Percentiles rank a stretch among this genome's conserved stretches.
Conservation (phyloP, 2,888 invertebrate species). For the Chouioia cunea region DNA sequence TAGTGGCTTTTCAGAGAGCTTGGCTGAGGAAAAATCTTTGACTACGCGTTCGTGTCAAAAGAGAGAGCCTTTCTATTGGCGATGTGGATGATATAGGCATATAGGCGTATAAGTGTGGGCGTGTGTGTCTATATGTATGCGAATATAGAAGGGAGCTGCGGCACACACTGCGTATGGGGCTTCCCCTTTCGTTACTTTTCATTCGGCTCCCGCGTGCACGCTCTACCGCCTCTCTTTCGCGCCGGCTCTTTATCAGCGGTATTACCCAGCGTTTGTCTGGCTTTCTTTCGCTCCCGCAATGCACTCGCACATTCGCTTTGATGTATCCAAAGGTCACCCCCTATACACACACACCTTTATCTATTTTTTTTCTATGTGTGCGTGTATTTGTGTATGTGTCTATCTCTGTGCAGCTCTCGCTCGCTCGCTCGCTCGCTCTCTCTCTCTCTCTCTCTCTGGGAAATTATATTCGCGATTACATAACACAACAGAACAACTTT, state of each 20-base stretch:
- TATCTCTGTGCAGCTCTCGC: too few species aligned
- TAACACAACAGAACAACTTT: too few species aligned
- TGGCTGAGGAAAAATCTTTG: constrained; percentile 22
- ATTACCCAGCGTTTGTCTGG: constrained; percentile 29
- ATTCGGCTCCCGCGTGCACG: constrained; percentile 9
- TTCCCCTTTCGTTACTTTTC: constrained; percentile 27
- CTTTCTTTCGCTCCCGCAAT: constrained; percentile 17
- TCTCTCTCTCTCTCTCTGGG: too few species aligned
- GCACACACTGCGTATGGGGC: background rate
- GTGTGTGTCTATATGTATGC: too few species aligned
- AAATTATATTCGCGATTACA: too few species aligned
- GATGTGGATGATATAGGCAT: background rate
- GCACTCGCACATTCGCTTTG: background rate
- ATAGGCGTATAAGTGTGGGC: too few species aligned
- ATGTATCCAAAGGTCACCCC: too few species aligned
- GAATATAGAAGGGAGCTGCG: too few species aligned
- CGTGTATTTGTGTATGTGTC: too few species aligned
- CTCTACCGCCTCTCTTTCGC: constrained; percentile 5
- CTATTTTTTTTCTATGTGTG: too few species aligned
- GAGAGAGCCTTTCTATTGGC: constrained; percentile 29
- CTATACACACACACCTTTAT: too few species aligned
- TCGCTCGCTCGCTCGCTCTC: too few species aligned
- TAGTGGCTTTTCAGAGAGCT: background rate
- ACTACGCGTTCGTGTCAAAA: constrained; percentile 20
- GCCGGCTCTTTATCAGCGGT: constrained; percentile 31